Evolutionary conservation across 1,140 invertebrate species (phyloP).

Genomic region (Berghia stephanieae): DNA sequence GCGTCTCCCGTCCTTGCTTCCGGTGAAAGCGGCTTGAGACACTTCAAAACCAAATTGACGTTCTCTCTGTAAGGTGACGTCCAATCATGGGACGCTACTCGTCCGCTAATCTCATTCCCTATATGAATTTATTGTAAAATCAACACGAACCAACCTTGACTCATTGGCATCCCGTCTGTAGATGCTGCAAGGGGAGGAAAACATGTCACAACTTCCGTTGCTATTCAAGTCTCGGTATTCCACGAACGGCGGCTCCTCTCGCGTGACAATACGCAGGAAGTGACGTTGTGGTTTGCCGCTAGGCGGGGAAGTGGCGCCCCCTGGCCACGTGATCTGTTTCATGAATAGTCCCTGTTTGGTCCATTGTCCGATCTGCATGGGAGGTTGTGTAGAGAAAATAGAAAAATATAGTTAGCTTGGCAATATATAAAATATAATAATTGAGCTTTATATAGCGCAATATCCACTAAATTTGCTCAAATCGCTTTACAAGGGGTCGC

Average conservation of each 20-base stretch:
- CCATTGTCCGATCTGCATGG: slow-evolving; percentile 91
- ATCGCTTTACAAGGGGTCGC: neutral
- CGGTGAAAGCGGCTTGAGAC: no score
- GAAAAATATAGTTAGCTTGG: neutral
- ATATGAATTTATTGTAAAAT: neutral
- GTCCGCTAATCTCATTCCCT: no score
- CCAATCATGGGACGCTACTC: no score
- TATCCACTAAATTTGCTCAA: slow-evolving; percentile 6
- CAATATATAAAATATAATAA: neutral
- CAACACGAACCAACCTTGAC: neutral
- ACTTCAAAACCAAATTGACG: no score
- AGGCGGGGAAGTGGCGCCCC: slow-evolving; percentile 92
- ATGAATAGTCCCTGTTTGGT: slow-evolving; percentile 79
- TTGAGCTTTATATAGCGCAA: neutral
- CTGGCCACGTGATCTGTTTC: slow-evolving; percentile 98
- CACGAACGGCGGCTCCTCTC: slow-evolving; percentile 96
- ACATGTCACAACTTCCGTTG: slow-evolving; percentile 43
- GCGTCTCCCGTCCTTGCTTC: no score
- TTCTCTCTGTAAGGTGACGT: no score
- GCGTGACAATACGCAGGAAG: slow-evolving; percentile 92
- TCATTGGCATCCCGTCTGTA: slow-evolving; percentile 13
- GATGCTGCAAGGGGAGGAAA: slow-evolving; percentile 13
- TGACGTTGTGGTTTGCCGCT: slow-evolving; percentile 97
- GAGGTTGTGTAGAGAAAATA: no score
- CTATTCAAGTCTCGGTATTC: slow-evolving; percentile 48